phyloP scores from a whole-genome alignment of 2,888 invertebrate species.

The Molorchus minor region DNA sequence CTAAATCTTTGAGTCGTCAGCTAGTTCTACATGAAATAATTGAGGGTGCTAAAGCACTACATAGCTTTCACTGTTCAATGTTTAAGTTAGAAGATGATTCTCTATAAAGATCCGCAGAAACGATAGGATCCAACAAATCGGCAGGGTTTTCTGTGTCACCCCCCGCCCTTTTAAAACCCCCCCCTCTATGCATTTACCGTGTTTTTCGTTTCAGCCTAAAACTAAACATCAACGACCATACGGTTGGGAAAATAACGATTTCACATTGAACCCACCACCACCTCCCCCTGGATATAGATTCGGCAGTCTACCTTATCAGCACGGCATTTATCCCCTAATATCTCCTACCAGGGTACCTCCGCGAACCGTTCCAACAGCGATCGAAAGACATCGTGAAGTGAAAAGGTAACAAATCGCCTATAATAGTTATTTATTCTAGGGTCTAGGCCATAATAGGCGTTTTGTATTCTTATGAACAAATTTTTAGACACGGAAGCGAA shows the following conservation, averaged over 20 bases:
- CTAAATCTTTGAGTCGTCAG: too few species aligned
- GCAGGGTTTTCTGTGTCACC: background rate
- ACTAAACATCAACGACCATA: constrained; percentile 79
- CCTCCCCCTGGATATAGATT: constrained; percentile 72
- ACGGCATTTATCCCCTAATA: constrained; percentile 64
- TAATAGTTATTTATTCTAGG: background rate
- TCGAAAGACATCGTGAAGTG: constrained; percentile 83
- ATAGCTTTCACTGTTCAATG: too few species aligned
- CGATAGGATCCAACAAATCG: too few species aligned
- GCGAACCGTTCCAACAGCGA: constrained; percentile 74
- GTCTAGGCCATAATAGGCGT: background rate
- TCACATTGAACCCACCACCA: constrained; percentile 66
- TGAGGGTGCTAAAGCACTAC: too few species aligned
- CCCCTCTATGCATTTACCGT: constrained; percentile 10
- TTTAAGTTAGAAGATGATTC: too few species aligned
- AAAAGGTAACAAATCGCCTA: constrained; percentile 63
- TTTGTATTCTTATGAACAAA: background rate
- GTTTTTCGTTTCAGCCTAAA: constrained; percentile 70
- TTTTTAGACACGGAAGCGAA: constrained; percentile 54
- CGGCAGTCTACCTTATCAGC: constrained; percentile 74
- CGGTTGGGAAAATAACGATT: constrained; percentile 71
- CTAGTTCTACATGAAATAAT: too few species aligned
- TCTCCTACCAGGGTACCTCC: constrained; percentile 69
- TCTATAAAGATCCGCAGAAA: too few species aligned
- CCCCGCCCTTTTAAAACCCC: background rate